Conservation (phyloP, 2,113 vertebrate species). For the Nerophis ophidion region DNA sequence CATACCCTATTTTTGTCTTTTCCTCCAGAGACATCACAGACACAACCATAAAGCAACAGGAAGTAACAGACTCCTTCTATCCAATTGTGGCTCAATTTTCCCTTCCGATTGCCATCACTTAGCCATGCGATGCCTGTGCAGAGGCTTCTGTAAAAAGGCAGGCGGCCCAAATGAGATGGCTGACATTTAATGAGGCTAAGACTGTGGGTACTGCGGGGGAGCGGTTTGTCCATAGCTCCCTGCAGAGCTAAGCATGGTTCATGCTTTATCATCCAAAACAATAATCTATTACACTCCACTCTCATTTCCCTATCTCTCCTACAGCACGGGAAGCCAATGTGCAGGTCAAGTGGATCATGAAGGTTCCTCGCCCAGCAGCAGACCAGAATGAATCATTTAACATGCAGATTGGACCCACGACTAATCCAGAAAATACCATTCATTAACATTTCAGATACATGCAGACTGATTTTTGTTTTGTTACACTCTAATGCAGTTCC, state of each 20-base stretch:
- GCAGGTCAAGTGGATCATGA: background rate
- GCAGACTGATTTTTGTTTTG: background rate
- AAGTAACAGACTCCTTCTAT: constrained; percentile 64
- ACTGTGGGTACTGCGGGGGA: constrained; percentile 18
- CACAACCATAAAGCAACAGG: constrained; percentile 47
- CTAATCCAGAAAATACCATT: constrained; percentile 10
- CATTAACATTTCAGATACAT: constrained; percentile 10
- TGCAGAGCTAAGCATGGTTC: constrained; percentile 38
- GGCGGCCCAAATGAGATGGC: constrained; percentile 53
- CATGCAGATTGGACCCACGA: background rate
- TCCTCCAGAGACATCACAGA: constrained; percentile 39
- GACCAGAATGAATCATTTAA: background rate
- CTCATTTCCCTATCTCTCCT: constrained; percentile 12
- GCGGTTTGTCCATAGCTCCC: constrained; percentile 35
- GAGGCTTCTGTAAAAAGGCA: constrained; percentile 54
- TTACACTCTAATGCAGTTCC: too few species aligned
- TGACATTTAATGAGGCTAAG: constrained; percentile 56
- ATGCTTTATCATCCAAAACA: constrained; percentile 28
- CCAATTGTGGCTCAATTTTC: constrained; percentile 66
- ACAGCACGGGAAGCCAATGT: background rate
- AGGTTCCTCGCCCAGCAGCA: background rate
- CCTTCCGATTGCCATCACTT: constrained; percentile 61
- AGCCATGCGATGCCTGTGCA: constrained; percentile 47
- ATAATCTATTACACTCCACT: constrained; percentile 22
- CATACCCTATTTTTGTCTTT: constrained; percentile 11